These are phyloP conservation scores for Cheilosia vulpina DNA, from an alignment of 2,888 invertebrate genomes.

Conservation along the genomic window DNA sequence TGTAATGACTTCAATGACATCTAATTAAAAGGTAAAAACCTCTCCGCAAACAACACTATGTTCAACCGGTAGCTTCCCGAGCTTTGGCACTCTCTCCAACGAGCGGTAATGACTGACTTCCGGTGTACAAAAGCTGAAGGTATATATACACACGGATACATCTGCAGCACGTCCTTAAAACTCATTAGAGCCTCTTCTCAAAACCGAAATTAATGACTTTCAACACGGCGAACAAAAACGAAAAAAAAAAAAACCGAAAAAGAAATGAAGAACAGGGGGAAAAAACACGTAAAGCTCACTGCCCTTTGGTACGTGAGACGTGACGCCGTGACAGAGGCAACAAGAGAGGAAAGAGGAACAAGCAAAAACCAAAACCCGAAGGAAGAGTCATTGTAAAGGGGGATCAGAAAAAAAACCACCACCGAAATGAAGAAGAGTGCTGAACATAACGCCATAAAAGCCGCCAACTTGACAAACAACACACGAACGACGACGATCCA, in stretches of 20 bases:
- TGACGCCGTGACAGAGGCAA: constrained; percentile 59
- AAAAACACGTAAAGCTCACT: constrained; percentile 60
- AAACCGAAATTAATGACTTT: constrained; percentile 75
- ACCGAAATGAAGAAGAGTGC: background rate
- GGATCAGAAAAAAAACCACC: constrained; percentile 5
- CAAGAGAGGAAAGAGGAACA: constrained; percentile 46
- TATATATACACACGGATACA: constrained; percentile 47
- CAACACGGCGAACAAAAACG: constrained; percentile 57
- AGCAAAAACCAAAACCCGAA: constrained; percentile 29
- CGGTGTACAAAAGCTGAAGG: constrained; percentile 63
- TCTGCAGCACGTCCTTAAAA: constrained; percentile 74
- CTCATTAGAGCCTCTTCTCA: constrained; percentile 76
- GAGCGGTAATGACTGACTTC: constrained; percentile 75
- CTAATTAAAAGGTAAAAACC: constrained; percentile 75
- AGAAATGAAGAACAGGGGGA: constrained; percentile 2
- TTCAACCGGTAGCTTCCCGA: constrained; percentile 70
- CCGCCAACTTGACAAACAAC: constrained; percentile 74
- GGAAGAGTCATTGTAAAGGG: constrained; percentile 11
- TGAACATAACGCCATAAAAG: constrained; percentile 37
- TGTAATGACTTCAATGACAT: constrained; percentile 75
- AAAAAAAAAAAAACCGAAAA: background rate
- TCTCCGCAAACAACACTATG: constrained; percentile 73
- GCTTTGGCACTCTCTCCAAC: constrained; percentile 37
- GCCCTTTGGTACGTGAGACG: constrained; percentile 69
- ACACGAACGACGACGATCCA: constrained; percentile 60